Evolutionary conservation across 35 echinoderm and acorn worm genomes (phyloP).

Genomic region (Apostichopus parvimensis): DNA sequence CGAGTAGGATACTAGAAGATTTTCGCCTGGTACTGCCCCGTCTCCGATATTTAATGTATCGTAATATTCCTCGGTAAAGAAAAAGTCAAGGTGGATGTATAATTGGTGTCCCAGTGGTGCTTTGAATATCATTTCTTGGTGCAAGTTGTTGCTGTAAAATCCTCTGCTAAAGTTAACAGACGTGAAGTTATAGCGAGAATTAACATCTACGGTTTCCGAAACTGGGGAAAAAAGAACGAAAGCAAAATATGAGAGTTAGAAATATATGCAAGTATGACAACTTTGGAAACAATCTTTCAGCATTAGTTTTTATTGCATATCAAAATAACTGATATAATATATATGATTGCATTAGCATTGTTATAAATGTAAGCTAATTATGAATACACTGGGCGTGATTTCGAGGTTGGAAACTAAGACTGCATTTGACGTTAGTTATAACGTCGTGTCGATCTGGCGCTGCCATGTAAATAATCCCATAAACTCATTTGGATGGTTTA

Average conservation of each 20-base stretch:
- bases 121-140: background rate
- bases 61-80: background rate
- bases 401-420: no score
- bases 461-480: no score
- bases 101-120: background rate
- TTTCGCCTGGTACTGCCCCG: background rate
- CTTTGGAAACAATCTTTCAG: no score
- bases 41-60: background rate
- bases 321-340: no score
- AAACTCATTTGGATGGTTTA: no score
- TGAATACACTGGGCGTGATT: no score
- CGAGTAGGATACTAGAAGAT: background rate
- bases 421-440: no score
- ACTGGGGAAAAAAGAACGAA: background rate
- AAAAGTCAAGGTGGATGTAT: background rate
- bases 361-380: no score
- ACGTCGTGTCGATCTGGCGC: no score
- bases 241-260: background rate
- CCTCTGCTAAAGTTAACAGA: background rate
- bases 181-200: background rate
- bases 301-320: no score
- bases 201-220: background rate
- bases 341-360: no score
- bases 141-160: background rate
- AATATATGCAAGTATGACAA: no score